Conservation (phyloP, 64 coral and sea anemone species). For the Dendrophyllia cribrosa region DNA sequence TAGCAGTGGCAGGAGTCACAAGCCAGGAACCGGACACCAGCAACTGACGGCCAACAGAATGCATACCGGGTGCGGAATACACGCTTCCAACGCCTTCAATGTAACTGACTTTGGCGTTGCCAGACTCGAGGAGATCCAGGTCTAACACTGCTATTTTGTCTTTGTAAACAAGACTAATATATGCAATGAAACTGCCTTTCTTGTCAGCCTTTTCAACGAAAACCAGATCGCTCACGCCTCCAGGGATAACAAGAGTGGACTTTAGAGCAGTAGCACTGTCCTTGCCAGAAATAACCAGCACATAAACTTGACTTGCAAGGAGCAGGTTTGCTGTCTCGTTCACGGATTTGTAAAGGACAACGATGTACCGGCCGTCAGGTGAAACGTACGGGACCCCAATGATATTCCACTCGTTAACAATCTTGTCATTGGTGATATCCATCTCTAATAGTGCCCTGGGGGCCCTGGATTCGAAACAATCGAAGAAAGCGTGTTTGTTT, state of each 20-base stretch:
- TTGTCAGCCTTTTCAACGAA: not conserved
- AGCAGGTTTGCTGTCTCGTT: constrained; percentile 17
- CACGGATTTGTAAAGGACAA: constrained; percentile 19
- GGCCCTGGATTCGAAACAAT: not conserved
- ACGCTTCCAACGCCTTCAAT: constrained; percentile 24
- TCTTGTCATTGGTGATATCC: not conserved
- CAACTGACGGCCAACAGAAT: not conserved
- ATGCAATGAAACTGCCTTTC: not conserved
- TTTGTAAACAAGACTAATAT: constrained; percentile 37
- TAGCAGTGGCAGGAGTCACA: constrained; percentile 41
- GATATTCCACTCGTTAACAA: constrained; percentile 8
- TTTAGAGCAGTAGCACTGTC: not conserved
- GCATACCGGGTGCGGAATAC: not conserved
- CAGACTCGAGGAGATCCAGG: not conserved
- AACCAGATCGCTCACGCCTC: constrained; percentile 18
- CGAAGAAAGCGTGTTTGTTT: constrained; percentile 39
- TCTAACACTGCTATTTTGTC: constrained; percentile 62
- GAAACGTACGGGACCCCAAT: constrained; percentile 33
- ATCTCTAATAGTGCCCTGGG: not conserved
- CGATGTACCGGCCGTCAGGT: constrained; percentile 36
- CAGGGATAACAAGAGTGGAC: constrained; percentile 13
- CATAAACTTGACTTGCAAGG: constrained; percentile 1
- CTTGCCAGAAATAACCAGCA: not conserved
- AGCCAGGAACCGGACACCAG: constrained; percentile 10
- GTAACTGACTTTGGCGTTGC: constrained; percentile 10